phyloP scores from a whole-genome alignment of 35 echinoderm and acorn worm species.

The Hemicentrotus pulcherrimus region DNA sequence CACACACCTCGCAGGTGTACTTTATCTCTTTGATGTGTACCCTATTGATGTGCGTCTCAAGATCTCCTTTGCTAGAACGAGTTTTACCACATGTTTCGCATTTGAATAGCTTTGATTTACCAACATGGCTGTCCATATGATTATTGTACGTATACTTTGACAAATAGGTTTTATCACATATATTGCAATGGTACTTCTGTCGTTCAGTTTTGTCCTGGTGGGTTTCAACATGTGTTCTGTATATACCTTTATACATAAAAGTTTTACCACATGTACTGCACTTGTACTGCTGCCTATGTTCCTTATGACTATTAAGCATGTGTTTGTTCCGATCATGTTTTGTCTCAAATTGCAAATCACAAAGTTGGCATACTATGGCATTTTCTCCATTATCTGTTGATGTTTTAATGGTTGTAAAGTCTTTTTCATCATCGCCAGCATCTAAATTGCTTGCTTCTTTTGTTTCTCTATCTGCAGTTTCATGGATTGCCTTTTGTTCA shows the following conservation, averaged over 20 bases:
- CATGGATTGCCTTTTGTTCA: not conserved
- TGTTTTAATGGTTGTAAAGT: not conserved
- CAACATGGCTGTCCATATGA: too few relatives aligned
- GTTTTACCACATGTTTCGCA: not conserved
- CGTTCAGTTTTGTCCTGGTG: not conserved
- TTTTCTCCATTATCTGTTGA: not conserved
- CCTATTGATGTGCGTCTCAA: not conserved
- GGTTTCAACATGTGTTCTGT: not conserved
- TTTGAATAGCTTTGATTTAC: too few relatives aligned
- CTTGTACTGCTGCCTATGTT: not conserved
- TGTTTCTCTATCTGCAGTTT: not conserved
- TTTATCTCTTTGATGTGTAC: not conserved
- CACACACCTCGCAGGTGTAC: not conserved
- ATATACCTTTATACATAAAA: not conserved
- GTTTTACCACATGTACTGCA: not conserved
- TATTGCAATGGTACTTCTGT: not conserved
- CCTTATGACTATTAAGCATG: not conserved
- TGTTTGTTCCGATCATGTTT: not conserved
- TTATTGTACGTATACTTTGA: too few relatives aligned
- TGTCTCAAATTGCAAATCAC: not conserved
- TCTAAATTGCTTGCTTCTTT: not conserved
- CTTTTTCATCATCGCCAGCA: not conserved
- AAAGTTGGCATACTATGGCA: not conserved
- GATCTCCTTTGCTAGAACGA: not conserved
- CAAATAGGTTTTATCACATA: not conserved